Base-by-base conservation (phyloP, 1,140 invertebrate species). In the Anoplolepis gracilipes region DNA sequence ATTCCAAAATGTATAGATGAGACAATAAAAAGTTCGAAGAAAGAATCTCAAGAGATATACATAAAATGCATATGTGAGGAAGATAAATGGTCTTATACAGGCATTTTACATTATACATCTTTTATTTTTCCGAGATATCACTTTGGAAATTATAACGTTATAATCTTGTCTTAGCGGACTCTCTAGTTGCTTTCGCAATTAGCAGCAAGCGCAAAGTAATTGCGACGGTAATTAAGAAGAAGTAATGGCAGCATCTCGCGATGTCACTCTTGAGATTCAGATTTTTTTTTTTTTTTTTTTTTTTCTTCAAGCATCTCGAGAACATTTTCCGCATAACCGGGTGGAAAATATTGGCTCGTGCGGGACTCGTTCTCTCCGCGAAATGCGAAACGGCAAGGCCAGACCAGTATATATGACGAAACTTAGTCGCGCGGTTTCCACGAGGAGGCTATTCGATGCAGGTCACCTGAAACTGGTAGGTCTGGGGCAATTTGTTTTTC, bases 401-500 rank as follows among this genome's bases (percentile, higher is more conserved):
- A 42, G 64, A 42, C 33, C 62, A 53, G 46, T 82, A 82, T 82
- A 82, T 73, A 82, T 82, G 78, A 82, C 67, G 25, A 55, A 73
- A 72, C 36, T 72, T 82, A 82, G 49, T 59, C 81, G 59, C 59
- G 30, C 65, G 87, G 84, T 88, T 88, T 88, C 72, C 87, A 78
- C 64, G 33, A 73, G 33, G 78, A 73, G 85, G 87, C 76, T 73
- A 85, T 89, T 89, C 76, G 73, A 72, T 39, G 76, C 69, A 59
- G 46, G n/a, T 67, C 67, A 70, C 39, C 70, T 49, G 85, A 72
- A 82, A 69, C 53, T 72, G 28, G 49, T 67, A 49, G 46, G 59
- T 77, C 70, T 81, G 25, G 22, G 30, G 85, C 85, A 89, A 88
- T 91, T 91, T 88, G 86, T 85, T 87, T 73, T 81, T 73, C 62